Evolutionary conservation across 2,888 invertebrate genomes (phyloP).

Genomic region (Serrognathus titanus): DNA sequence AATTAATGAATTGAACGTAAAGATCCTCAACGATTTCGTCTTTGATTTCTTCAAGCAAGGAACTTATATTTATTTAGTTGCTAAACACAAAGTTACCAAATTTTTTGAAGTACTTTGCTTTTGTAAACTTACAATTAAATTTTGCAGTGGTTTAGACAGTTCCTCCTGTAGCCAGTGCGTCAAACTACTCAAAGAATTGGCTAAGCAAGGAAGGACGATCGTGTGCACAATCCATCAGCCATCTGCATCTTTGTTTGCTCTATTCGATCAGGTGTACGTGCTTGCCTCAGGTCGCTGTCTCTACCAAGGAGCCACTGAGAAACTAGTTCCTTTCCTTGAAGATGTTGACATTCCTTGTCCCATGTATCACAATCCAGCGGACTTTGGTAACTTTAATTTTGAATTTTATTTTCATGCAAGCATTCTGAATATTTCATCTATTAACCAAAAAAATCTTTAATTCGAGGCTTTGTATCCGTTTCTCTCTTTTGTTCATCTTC

Average conservation of each 20-base stretch:
- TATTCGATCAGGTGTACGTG: conserved; percentile 90
- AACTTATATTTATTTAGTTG: no score
- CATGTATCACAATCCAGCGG: conserved; percentile 93
- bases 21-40: no score
- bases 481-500: not conserved
- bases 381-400: conserved; percentile 68
- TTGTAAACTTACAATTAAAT: no score
- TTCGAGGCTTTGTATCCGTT: not conserved
- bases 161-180: conserved; percentile 82
- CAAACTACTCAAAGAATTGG: conserved; percentile 71
- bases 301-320: conserved; percentile 73
- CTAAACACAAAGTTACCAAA: no score
- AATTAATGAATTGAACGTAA: no score
- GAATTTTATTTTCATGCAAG: not conserved
- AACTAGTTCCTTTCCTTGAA: conserved; percentile 74
- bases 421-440: not conserved
- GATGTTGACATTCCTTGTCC: conserved; percentile 79
- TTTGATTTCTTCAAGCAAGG: no score
- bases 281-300: conserved; percentile 82
- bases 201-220: conserved; percentile 80
- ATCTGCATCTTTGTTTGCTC: conserved; percentile 81
- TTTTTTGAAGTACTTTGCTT: no score
- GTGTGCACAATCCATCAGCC: conserved; percentile 97
- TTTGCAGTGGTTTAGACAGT: conserved; percentile 77
- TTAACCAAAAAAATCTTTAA: not conserved